Base-by-base conservation (phyloP, 2,797 vertebrate species). In the Poeciliopsis infans region DNA sequence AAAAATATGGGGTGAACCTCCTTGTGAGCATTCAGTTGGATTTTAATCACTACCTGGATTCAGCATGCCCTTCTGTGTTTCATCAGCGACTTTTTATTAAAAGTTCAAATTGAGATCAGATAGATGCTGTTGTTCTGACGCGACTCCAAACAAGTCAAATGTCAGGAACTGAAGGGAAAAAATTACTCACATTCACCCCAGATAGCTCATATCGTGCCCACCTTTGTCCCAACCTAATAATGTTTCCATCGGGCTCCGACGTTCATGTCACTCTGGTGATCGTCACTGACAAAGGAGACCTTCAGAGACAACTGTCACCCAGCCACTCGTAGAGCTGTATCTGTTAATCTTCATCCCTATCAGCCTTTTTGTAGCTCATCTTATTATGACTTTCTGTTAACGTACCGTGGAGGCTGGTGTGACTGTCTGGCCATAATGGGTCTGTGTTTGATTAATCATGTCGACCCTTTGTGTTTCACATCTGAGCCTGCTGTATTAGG, bases 341-440 rank as follows among this genome's bases (percentile, higher is more conserved):
- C 93, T 95, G 93, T 91, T 94, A 81, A 95, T 94, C 94, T 95
- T 93, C 94, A 92, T 91, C 91, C 87, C 86, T 85, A 79, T 92
- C 91, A 89, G 86, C 91, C 92, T 91, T 94, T 71, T 93, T 90
- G 92, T 93, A 87, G 94, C 93, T 94, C 93, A 92, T 96, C 94
- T 94, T 95, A 95, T 96, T 96, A 95, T 93, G 94, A 95, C 93
- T 95, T 95, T 92, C 92, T 92, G 92, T 94, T 95, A 95, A 95
- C 92, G 92, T 88, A 86, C 80, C 74, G 79, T 87, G 87, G 88
- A 92, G 91, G 87, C 88, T 91, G 93, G 94, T 86, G 88, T 92
- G 91, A 91, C 93, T 92, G 90, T 89, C 91, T 91, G 91, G 86
- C 90, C 91, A 90, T 95, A 94, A 95, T 95, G 90, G 90, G 89